phyloP scores from a whole-genome alignment of 2,113 vertebrate species.

The Fregata magnificens region DNA sequence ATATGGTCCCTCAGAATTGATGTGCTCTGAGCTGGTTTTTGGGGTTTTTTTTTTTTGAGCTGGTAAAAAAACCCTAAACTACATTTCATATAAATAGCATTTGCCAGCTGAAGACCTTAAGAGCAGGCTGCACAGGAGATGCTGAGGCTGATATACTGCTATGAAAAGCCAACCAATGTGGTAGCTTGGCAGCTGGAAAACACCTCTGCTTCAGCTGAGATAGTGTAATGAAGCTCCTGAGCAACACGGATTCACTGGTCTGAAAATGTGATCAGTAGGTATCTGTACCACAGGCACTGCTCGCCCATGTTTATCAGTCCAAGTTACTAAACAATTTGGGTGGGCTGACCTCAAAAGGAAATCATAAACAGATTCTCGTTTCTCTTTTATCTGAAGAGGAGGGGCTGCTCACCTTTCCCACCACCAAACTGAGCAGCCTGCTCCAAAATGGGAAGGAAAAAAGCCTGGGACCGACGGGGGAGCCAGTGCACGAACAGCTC shows the following conservation, averaged over 20 bases:
- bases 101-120: not conserved
- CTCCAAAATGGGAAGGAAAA: not conserved
- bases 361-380: not conserved
- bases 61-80: no score
- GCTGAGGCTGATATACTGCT: not conserved
- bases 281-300: not conserved
- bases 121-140: not conserved
- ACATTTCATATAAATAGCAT: not conserved
- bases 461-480: rapidly evolving
- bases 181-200: not conserved
- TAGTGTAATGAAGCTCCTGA: rapidly evolving
- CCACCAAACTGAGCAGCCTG: not conserved
- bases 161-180: not conserved
- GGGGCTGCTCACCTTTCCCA: not conserved
- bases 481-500: not conserved
- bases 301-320: not conserved
- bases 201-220: not conserved
- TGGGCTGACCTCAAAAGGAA: not conserved
- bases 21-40: no score
- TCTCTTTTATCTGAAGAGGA: not conserved
- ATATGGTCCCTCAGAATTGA: no score
- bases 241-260: rapidly evolving
- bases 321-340: not conserved
- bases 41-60: no score
- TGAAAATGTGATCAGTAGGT: rapidly evolving